Evolutionary conservation across 2,797 vertebrate species (phyloP).

Genomic region (Muscicapa comitata): DNA sequence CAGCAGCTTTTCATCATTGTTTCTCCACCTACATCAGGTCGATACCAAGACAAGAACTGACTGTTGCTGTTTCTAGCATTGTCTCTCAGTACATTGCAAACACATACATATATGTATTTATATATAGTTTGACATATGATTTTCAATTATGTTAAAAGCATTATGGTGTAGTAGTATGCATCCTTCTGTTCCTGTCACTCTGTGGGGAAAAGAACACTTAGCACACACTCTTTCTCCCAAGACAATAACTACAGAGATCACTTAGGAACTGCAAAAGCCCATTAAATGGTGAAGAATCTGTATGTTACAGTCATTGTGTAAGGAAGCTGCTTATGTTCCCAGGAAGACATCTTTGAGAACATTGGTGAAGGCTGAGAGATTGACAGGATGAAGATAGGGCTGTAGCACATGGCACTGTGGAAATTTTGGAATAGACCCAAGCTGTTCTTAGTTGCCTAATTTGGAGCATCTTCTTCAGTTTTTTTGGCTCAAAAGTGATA

Average conservation of each 20-base stretch:
- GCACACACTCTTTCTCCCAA: not conserved
- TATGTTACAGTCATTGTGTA: not conserved
- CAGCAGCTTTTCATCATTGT: slow-evolving; percentile 71
- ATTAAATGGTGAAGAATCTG: not conserved
- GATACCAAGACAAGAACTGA: not conserved
- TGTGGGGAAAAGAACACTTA: not conserved
- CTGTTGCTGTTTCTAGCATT: not conserved
- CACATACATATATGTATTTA: not conserved
- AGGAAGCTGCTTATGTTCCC: not conserved
- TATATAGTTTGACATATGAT: not conserved
- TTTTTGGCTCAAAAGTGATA: not conserved
- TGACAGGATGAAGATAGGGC: not conserved
- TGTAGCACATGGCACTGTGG: not conserved
- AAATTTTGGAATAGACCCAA: not conserved
- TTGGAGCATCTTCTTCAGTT: not conserved
- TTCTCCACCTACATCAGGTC: slow-evolving; percentile 71
- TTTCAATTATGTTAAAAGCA: not conserved
- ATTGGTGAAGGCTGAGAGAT: not conserved
- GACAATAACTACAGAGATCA: not conserved
- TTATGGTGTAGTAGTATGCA: not conserved
- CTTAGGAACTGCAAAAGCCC: not conserved
- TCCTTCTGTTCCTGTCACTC: not conserved
- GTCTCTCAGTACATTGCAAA: not conserved
- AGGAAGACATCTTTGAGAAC: not conserved
- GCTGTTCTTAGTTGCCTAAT: not conserved